Conservation (phyloP, 2,113 vertebrate genomes). For the Bos indicus region DNA sequence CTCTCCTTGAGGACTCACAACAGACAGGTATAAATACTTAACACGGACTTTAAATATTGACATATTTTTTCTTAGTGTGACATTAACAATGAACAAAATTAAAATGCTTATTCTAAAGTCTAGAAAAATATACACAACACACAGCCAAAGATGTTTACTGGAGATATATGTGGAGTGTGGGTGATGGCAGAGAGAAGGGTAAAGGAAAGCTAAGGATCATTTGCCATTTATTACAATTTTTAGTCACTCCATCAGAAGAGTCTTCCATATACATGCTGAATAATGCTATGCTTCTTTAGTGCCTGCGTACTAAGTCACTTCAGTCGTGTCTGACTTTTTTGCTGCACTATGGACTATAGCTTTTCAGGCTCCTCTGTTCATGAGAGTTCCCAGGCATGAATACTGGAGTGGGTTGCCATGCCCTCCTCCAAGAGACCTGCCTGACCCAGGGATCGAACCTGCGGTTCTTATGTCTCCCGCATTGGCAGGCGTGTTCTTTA, state of each 20-base stretch:
- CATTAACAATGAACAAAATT: not conserved
- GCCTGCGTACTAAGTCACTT: not conserved
- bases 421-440: not conserved
- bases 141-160: not conserved
- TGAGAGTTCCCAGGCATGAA: not conserved
- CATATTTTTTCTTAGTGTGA: not conserved
- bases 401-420: not conserved
- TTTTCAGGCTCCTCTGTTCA: not conserved
- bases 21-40: not conserved
- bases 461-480: not conserved
- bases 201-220: not conserved
- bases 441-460: not conserved
- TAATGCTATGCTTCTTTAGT: not conserved
- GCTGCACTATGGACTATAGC: rapidly evolving
- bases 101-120: not conserved
- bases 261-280: not conserved
- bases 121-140: not conserved
- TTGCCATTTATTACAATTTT: not conserved
- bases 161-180: not conserved
- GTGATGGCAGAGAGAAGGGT: not conserved
- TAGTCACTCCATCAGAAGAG: not conserved
- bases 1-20: not conserved
- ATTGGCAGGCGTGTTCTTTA: not conserved
- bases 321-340: not conserved
- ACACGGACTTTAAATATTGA: not conserved